Evolutionary conservation across 2,797 vertebrate genomes (phyloP), one percentile per base, ranked within the genome.

Genomic region (Hippoglossus hippoglossus): DNA sequence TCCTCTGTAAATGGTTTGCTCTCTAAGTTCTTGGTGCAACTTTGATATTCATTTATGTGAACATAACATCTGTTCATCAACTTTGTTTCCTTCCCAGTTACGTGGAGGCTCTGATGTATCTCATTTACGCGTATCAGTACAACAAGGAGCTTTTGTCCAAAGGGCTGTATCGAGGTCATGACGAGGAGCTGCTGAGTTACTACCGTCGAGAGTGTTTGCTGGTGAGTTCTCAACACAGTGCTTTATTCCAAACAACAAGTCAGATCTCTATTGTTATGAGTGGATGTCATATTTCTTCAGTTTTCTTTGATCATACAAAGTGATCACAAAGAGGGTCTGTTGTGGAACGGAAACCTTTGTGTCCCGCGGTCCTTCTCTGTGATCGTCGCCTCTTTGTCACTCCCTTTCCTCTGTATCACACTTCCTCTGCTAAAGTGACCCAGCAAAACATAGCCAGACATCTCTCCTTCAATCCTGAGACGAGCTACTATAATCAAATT

Each of bases 171-270:
- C 93, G 97, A 88, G 98, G 98, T 36, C 97, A 98, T 1, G 94
- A 96, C 5, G 95, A 97, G 71, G 95, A 97, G 75, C 83, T 98
- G 49, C 93, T 99, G 18, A 95, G 96, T 39, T 94, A 96, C 92
- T 98, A 98, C 91, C 95, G 98, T 74, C 94, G 98, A 80, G 96
- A 98, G 89, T 99, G 98, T 92, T 94, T 99, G 89, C 95, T 99
- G 90, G 98, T 99, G 96, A 98, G 97, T 18, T 50, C 4, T 39
- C 24, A 4, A 39, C 31, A 36, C 19, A 9, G 3, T 11, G 24
- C 53, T 75, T 19, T 41, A 28, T 57, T 53, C 47, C 5, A 31
- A 25, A 46, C 22, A 57, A 9, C 55, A 16, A 31, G 54, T 66
- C 10, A 0, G 4, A 11, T 34, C 12, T 57, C 18, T n/a, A 19